Percentiles rank a stretch among this genome's conserved stretches.
Conservation (phyloP, 2,797 vertebrate species). For the Rhyacichthys aspro region DNA sequence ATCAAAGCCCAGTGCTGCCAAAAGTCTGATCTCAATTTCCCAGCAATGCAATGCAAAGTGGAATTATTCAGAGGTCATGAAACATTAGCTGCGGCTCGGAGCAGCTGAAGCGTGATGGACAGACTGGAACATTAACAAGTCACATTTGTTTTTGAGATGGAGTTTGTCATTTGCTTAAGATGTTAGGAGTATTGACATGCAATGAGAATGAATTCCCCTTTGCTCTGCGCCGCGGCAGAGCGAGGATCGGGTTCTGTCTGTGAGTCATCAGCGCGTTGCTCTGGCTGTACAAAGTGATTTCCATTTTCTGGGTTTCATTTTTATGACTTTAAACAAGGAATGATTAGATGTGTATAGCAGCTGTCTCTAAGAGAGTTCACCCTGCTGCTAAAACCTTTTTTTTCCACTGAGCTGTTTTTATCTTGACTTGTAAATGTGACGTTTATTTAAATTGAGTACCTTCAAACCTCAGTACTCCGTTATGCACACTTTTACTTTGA, state of each 20-base stretch:
- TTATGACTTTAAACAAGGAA: constrained; percentile 64
- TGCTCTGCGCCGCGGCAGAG: constrained; percentile 17
- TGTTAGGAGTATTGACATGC: constrained; percentile 45
- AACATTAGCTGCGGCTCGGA: constrained; percentile 36
- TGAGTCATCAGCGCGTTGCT: constrained; percentile 62
- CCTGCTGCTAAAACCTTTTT: constrained; percentile 21
- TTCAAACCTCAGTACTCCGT: constrained; percentile 49
- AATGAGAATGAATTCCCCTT: constrained; percentile 27
- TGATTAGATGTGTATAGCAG: constrained; percentile 69
- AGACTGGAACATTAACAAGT: constrained; percentile 47
- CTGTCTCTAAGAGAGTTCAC: constrained; percentile 56
- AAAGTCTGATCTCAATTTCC: constrained; percentile 77
- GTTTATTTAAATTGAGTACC: constrained; percentile 56
- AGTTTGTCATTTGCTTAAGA: constrained; percentile 48
- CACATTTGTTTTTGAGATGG: constrained; percentile 57
- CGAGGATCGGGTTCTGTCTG: constrained; percentile 45
- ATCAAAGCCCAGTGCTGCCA: constrained; percentile 62
- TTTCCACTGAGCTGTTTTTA: constrained; percentile 49
- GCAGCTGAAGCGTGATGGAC: constrained; percentile 40
- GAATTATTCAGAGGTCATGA: constrained; percentile 57
- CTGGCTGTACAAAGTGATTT: constrained; percentile 59
- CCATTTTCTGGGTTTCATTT: constrained; percentile 59
- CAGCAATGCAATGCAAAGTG: constrained; percentile 53
- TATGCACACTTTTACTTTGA: constrained; percentile 10
- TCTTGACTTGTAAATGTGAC: constrained; percentile 50